Evolutionary conservation across 2,797 vertebrate genomes (phyloP).

Genomic region (Phalloptychus januarius): DNA sequence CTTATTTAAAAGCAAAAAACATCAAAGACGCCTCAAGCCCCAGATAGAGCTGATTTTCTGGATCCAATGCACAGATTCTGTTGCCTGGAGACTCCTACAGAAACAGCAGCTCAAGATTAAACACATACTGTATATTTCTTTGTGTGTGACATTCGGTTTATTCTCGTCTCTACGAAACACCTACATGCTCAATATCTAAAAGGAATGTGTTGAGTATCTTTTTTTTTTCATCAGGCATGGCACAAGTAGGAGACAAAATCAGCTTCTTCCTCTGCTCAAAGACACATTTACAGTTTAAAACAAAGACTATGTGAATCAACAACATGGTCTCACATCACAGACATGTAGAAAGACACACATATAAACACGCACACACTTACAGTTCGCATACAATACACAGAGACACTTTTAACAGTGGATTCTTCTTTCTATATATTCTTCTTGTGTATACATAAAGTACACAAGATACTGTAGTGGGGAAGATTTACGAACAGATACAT

Average conservation of each 20-base stretch:
- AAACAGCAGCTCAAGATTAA: slow-evolving; percentile 53
- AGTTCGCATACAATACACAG: slow-evolving; percentile 56
- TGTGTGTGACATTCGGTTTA: slow-evolving; percentile 51
- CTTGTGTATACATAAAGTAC: slow-evolving; percentile 41
- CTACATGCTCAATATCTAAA: slow-evolving; percentile 70
- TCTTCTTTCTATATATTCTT: slow-evolving; percentile 54
- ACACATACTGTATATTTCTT: slow-evolving; percentile 14
- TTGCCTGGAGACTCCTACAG: slow-evolving; percentile 68
- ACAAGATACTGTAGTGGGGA: slow-evolving; percentile 52
- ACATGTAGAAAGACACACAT: slow-evolving; percentile 62
- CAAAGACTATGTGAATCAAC: slow-evolving; percentile 55
- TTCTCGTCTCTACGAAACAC: slow-evolving; percentile 54
- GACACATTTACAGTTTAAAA: slow-evolving; percentile 67
- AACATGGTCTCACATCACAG: slow-evolving; percentile 48
- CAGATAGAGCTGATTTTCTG: slow-evolving; percentile 19
- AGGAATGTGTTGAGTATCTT: slow-evolving; percentile 67
- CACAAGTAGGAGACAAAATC: slow-evolving; percentile 32
- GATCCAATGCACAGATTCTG: slow-evolving; percentile 71
- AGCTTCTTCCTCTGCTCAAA: slow-evolving; percentile 59
- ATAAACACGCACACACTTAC: slow-evolving; percentile 55
- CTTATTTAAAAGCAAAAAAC: slow-evolving; percentile 14
- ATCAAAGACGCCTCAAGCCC: slow-evolving; percentile 12
- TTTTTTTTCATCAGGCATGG: slow-evolving; percentile 43
- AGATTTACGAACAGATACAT: slow-evolving; percentile 58
- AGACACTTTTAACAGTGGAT: slow-evolving; percentile 72